A percentile compares a stretch with the other conserved stretches of the same genome.
These are phyloP conservation scores for Ceratina australensis DNA, from an alignment of 1,140 invertebrate species.

Conservation along the genomic window DNA sequence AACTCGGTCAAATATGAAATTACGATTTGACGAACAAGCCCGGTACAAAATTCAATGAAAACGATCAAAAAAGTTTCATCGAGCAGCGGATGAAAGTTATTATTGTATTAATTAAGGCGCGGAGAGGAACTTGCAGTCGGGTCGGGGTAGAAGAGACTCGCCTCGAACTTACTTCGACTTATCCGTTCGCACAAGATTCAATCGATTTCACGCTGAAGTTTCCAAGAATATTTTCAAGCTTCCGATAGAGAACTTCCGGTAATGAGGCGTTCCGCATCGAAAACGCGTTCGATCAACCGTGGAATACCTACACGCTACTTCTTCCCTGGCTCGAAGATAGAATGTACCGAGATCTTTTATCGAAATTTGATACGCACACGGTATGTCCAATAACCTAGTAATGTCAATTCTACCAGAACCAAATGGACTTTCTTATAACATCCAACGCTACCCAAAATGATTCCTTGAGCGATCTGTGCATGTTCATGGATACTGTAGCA, in stretches of 20 bases:
- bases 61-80: not conserved
- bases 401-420: not conserved
- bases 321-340: not conserved
- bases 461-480: too few relatives aligned
- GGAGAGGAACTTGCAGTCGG: not conserved
- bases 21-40: not conserved
- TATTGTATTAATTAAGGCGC: constrained; percentile 27
- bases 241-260: constrained; percentile 9
- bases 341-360: not conserved
- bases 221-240: constrained; percentile 14
- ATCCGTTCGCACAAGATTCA: not conserved
- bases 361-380: too few relatives aligned
- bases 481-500: too few relatives aligned
- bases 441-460: not conserved
- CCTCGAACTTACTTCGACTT: not conserved
- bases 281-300: constrained; percentile 13
- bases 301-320: not conserved
- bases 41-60: constrained; percentile 14
- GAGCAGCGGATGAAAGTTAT: constrained; percentile 21
- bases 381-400: not conserved
- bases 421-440: too few relatives aligned
- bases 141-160: constrained; percentile 2
- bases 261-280: constrained; percentile 12
- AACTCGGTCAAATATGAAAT: constrained; percentile 10
- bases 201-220: constrained; percentile 22